These are phyloP conservation scores for Sesia apiformis DNA, from an alignment of 2,888 invertebrate species.

Conservation along the genomic window DNA sequence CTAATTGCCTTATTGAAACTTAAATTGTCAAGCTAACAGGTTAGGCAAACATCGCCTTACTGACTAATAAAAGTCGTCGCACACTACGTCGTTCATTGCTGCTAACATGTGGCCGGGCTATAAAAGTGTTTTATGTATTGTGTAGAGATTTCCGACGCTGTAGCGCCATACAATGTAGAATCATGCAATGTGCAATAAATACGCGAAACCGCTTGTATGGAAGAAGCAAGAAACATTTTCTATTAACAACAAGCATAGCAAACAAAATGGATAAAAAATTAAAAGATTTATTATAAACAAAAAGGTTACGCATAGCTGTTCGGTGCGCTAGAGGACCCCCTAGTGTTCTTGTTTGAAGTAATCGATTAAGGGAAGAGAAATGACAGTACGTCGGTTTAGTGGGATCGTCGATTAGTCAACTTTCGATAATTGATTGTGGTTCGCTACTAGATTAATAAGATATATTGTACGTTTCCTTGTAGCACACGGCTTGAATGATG, in stretches of 20 bases:
- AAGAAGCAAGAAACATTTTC: not conserved
- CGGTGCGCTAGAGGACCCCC: conserved; percentile 54
- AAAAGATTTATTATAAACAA: conserved; percentile 52
- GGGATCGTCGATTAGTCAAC: conserved; percentile 62
- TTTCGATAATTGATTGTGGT: conserved; percentile 68
- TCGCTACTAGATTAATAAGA: conserved; percentile 66
- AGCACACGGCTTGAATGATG: conserved; percentile 32
- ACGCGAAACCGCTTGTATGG: not conserved
- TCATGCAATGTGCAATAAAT: not conserved
- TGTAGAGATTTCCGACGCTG: not conserved
- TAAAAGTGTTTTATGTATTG: not conserved
- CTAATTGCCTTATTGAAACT: conserved; percentile 16
- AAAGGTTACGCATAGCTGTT: conserved; percentile 43
- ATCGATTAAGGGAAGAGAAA: conserved; percentile 72
- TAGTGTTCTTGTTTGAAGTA: conserved; percentile 64
- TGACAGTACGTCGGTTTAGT: conserved; percentile 67
- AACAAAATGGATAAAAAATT: conserved; percentile 20
- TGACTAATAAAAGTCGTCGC: not conserved
- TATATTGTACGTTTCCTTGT: conserved; percentile 41
- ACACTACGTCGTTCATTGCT: not conserved
- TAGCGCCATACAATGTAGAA: conserved; percentile 2
- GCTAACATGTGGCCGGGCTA: not conserved
- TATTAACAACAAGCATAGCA: not conserved
- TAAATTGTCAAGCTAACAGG: conserved; percentile 11
- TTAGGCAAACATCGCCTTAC: conserved; percentile 4